Percentiles rank a stretch among this genome's conserved stretches.
phyloP scores from a whole-genome alignment of 2,113 vertebrate species.

The Orycteropus afer region DNA sequence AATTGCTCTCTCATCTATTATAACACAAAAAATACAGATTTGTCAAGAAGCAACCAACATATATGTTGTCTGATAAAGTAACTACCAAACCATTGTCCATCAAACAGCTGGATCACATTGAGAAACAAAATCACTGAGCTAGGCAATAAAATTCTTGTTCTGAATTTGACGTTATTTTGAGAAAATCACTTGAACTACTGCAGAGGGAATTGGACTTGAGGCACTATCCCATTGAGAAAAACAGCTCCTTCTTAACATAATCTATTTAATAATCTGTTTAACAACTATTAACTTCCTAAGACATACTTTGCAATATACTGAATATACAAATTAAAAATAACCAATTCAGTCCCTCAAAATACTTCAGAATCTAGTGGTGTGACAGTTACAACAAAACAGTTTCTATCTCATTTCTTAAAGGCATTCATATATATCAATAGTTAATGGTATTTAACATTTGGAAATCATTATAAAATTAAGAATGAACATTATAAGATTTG shows the following conservation, averaged over 20 bases:
- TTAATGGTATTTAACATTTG: background rate
- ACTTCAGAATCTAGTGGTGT: background rate
- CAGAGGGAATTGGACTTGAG: background rate
- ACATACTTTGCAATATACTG: background rate
- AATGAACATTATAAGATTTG: background rate
- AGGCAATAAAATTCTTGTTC: slow-evolving; percentile 25
- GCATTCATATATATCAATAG: background rate
- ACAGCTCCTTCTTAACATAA: slow-evolving; percentile 4
- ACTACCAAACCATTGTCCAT: slow-evolving; percentile 50
- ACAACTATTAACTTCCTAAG: background rate
- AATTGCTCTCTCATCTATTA: background rate
- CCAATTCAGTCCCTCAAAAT: background rate
- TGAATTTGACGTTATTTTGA: slow-evolving; percentile 55
- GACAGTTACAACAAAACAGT: background rate
- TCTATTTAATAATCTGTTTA: slow-evolving; percentile 16
- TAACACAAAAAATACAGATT: background rate
- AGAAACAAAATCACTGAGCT: slow-evolving; percentile 42
- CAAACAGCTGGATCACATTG: slow-evolving; percentile 60
- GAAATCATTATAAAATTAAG: background rate
- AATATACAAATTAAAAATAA: background rate
- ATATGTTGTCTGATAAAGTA: slow-evolving; percentile 25
- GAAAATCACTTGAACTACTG: background rate
- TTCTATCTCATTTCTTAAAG: background rate
- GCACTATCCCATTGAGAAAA: background rate
- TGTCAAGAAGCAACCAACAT: background rate